Evolutionary conservation across 2,113 vertebrate genomes (phyloP).

Genomic region (Syrrhaptes paradoxus): DNA sequence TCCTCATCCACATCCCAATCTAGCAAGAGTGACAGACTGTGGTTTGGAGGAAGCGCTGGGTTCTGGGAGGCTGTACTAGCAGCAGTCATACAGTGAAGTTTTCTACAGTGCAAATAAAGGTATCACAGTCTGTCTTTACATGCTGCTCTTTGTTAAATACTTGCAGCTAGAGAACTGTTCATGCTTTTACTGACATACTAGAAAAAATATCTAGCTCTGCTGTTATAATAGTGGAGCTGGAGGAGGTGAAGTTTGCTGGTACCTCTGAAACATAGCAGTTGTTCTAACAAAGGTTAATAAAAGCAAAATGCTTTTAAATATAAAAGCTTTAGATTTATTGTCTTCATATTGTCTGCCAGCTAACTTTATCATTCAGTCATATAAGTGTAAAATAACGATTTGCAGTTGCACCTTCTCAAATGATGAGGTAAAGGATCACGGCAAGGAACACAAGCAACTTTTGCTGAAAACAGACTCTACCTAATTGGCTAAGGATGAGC

Average conservation of each 20-base stretch:
- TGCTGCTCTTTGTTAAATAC: not conserved
- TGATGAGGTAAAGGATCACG: not conserved
- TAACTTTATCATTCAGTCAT: not conserved
- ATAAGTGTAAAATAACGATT: not conserved
- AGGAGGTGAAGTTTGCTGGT: not conserved
- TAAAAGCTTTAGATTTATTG: constrained; percentile 29
- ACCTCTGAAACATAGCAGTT: not conserved
- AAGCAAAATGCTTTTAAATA: constrained; percentile 19
- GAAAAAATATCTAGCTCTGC: not conserved
- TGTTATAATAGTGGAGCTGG: not conserved
- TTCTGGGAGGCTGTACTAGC: not conserved
- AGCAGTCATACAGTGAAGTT: not conserved
- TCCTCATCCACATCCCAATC: not conserved
- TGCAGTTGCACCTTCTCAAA: constrained; percentile 40
- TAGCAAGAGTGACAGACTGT: not conserved
- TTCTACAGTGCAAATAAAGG: not conserved
- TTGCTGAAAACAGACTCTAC: not conserved
- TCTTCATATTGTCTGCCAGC: not conserved
- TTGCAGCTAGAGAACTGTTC: not conserved
- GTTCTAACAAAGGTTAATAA: not conserved
- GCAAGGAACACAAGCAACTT: not conserved
- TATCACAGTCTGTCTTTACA: not conserved
- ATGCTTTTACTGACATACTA: not conserved
- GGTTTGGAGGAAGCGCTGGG: not conserved
- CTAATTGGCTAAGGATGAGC: not conserved